These are phyloP conservation scores for Hecatera dysodea DNA, from an alignment of 2,888 invertebrate species.

Conservation along the genomic window DNA sequence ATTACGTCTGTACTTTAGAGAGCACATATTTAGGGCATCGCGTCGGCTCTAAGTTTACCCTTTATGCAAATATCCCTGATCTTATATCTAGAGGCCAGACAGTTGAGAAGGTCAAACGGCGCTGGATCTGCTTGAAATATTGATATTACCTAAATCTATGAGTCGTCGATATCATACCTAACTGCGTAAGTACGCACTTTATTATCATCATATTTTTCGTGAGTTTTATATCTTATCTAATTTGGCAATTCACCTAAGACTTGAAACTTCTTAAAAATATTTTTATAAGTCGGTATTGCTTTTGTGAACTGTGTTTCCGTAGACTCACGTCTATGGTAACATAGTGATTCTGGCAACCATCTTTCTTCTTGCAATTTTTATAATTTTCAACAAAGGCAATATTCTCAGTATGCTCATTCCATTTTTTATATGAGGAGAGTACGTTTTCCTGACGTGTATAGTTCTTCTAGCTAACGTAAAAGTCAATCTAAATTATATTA, in stretches of 20 bases:
- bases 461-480: background rate
- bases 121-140: constrained; percentile 37
- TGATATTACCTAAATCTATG: constrained; percentile 41
- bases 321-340: too few relatives aligned
- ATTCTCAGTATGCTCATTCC: background rate
- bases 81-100: constrained; percentile 33
- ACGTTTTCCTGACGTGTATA: background rate
- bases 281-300: too few relatives aligned
- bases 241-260: background rate
- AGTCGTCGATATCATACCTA: constrained; percentile 16
- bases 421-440: background rate
- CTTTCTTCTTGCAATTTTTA: background rate
- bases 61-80: constrained; percentile 41
- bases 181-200: too few relatives aligned
- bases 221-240: background rate
- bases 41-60: constrained; percentile 23
- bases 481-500: background rate
- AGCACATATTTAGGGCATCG: constrained; percentile 34
- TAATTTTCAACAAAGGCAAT: background rate
- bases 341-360: too few relatives aligned
- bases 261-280: background rate
- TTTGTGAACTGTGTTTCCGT: too few relatives aligned
- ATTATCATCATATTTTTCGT: background rate
- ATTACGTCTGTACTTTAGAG: constrained; percentile 17
- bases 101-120: constrained; percentile 42